Percentiles rank a stretch among this genome's conserved stretches.
These are phyloP conservation scores for Lasioglossum pauxillum DNA, from an alignment of 2,888 invertebrate species.

Conservation along the genomic window DNA sequence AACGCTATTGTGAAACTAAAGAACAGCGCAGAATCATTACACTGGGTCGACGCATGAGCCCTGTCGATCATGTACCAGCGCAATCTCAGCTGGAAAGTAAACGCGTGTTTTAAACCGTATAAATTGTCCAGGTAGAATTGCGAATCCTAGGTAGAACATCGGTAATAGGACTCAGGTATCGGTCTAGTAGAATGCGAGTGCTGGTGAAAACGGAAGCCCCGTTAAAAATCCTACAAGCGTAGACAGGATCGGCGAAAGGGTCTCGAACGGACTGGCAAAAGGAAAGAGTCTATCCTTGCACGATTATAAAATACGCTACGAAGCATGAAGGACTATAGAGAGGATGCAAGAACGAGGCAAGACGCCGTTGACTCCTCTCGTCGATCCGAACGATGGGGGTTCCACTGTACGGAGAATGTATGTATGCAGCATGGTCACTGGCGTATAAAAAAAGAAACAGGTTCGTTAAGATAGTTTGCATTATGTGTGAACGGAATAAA, in stretches of 20 bases:
- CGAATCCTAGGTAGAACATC: neutral
- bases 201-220: neutral
- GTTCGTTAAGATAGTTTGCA: conserved; percentile 29
- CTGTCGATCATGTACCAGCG: neutral
- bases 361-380: neutral
- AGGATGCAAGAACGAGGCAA: neutral
- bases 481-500: conserved; percentile 66
- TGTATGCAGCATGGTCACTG: conserved; percentile 32
- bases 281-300: neutral
- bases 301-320: neutral
- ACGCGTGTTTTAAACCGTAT: neutral
- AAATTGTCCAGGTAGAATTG: neutral
- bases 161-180: neutral
- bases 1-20: neutral
- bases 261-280: neutral
- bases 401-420: neutral
- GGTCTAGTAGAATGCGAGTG: neutral
- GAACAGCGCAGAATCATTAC: neutral
- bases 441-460: conserved; percentile 12
- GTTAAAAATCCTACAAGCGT: neutral
- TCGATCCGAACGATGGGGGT: conserved; percentile 1
- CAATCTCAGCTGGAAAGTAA: neutral
- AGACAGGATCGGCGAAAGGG: neutral
- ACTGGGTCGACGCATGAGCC: neutral
- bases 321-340: neutral